These are phyloP conservation scores for Chaenodraco wilsoni DNA, from an alignment of 2,797 vertebrate genomes.

Conservation along the genomic window DNA sequence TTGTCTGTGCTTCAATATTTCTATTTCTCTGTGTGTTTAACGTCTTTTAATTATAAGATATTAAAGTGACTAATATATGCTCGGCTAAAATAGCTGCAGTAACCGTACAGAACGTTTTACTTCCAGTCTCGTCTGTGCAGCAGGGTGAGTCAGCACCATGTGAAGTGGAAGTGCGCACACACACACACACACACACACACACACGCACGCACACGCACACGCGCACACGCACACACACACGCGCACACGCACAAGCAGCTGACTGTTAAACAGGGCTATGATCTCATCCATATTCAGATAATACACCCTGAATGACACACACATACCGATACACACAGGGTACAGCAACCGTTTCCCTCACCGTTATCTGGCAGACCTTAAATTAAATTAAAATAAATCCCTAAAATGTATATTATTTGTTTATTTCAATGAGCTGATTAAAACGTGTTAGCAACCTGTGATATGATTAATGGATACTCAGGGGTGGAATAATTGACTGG, in stretches of 20 bases:
- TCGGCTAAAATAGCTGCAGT: background rate
- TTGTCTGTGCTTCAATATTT: background rate
- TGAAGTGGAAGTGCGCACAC: constrained; percentile 32
- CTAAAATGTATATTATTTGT: background rate
- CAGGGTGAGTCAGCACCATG: constrained; percentile 52
- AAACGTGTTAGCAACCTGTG: background rate
- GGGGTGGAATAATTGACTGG: background rate
- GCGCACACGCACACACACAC: constrained; percentile 8
- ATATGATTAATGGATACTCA: background rate
- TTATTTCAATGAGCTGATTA: background rate
- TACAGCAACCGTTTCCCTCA: background rate
- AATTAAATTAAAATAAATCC: background rate
- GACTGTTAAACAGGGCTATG: constrained; percentile 48
- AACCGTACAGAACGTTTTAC: background rate
- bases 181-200: background rate
- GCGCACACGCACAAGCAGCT: constrained; percentile 42
- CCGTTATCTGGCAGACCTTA: background rate
- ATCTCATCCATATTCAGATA: constrained; percentile 42
- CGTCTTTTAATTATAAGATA: background rate
- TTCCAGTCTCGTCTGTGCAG: background rate
- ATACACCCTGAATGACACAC: constrained; percentile 37
- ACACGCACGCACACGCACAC: constrained; percentile 2
- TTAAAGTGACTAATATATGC: background rate
- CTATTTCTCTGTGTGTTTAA: background rate
- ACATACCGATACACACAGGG: background rate